A percentile compares a stretch with the other conserved stretches of the same genome.
These are phyloP conservation scores for Pyrgus malvae DNA, from an alignment of 2,888 invertebrate genomes.

Conservation along the genomic window DNA sequence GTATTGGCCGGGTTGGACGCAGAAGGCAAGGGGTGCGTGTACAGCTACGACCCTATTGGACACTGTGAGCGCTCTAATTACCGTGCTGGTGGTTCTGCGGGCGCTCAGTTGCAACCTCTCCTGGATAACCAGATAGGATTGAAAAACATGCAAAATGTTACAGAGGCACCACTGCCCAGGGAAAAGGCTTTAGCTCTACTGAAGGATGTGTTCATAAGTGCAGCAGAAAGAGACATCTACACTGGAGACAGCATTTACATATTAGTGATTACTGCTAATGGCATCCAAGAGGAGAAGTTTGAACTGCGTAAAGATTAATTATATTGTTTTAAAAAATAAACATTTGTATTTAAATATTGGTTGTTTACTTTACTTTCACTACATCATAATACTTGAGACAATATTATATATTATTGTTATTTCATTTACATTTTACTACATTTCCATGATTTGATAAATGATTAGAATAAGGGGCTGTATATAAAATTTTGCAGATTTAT, in stretches of 20 bases:
- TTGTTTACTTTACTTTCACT: background rate
- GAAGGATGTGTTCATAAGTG: constrained; percentile 98
- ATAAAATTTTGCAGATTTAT: no score
- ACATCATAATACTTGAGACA: background rate
- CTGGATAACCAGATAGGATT: constrained; percentile 97
- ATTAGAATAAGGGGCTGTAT: no score
- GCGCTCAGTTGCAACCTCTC: constrained; percentile 94
- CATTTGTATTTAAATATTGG: background rate
- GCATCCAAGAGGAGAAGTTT: constrained; percentile 88
- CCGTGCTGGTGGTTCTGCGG: constrained; percentile 95
- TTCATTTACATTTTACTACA: no score
- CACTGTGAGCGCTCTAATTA: constrained; percentile 93
- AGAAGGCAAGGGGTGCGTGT: constrained; percentile 96
- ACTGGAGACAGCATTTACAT: constrained; percentile 96
- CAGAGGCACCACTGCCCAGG: constrained; percentile 83
- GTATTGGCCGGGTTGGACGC: constrained; percentile 96
- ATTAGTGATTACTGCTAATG: constrained; percentile 93
- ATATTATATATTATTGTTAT: no score
- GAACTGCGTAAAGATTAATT: constrained; percentile 94
- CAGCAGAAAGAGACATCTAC: constrained; percentile 98
- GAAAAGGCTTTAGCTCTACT: constrained; percentile 93
- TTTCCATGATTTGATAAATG: no score
- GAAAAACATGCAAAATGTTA: constrained; percentile 91
- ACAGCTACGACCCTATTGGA: constrained; percentile 98
- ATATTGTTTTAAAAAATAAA: constrained; percentile 12